Evolutionary conservation across 2,888 invertebrate species (phyloP), one percentile per base, ranked within the genome.

Genomic region (Bombylius discolor): DNA sequence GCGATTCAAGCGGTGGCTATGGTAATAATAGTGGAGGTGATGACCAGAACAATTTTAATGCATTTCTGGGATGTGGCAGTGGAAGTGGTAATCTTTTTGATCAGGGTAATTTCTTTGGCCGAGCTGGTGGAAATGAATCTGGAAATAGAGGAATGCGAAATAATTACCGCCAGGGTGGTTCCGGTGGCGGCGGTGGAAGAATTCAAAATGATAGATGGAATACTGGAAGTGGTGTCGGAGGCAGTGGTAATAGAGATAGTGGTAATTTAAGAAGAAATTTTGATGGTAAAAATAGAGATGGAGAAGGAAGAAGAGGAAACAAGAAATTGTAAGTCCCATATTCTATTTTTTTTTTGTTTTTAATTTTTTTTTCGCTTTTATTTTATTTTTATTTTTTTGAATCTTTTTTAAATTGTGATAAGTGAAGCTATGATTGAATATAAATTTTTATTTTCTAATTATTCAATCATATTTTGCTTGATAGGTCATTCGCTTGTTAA

Each of bases 21-120:
- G 57, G 77, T 42, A 75, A 74, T 33, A 73, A 73, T 58, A 71
- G 48, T 33, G 56, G 56, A 7, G 56, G 76, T 33, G 76, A 76
- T 46, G 76, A 77, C 3, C 44, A 45, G 23, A 49, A 34, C 45
- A 49, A 53, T 44, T 53, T 49, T 11, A 13, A 36, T 13, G 44
- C 47, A 23, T 47, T 47, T 47, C 76, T 74, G 59, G 77, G 77
- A 59, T 67, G 76, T 23, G 77, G 77, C 75, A 77, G 76, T 62
- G 73, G 76, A 32, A 77, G 76, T 45, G 72, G 74, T 62, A 31
- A 55, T 57, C 13, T 64, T 55, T 49, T 61, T 56, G 47, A 69
- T 66, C 62, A 65, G 64, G 2, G 62, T 66, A 34, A 67, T 65
- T 62, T 67, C 67, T 4, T 68, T 67, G 51, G 46, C 50, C 57